phyloP scores from a whole-genome alignment of 2,113 vertebrate species.

The Petromus typicus region DNA sequence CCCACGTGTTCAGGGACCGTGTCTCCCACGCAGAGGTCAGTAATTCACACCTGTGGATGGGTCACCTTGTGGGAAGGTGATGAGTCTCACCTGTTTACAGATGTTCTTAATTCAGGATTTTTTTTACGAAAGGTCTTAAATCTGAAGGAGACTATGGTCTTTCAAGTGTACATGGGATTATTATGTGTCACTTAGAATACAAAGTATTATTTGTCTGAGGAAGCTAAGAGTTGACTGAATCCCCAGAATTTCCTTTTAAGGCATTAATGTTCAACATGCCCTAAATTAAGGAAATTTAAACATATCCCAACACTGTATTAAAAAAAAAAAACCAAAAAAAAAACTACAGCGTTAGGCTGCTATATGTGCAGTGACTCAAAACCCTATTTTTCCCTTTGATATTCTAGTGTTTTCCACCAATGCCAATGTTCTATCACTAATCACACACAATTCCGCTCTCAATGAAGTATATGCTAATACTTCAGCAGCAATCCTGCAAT shows the following conservation, averaged over 20 bases:
- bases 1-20: background rate
- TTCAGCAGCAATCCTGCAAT: background rate
- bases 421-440: background rate
- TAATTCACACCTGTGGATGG: background rate
- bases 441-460: background rate
- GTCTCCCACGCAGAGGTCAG: background rate
- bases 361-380: conserved; percentile 19
- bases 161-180: background rate
- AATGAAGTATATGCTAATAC: background rate
- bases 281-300: conserved; percentile 1
- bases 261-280: background rate
- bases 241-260: background rate
- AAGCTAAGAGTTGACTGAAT: background rate
- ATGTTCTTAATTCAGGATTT: background rate
- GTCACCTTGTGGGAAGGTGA: background rate
- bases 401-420: background rate
- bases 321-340: background rate
- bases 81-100: background rate
- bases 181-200: background rate
- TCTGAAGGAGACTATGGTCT: background rate
- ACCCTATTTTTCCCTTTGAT: background rate
- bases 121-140: background rate
- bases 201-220: background rate
- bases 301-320: background rate
- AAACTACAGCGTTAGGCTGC: background rate